These are phyloP conservation scores for Plagodis dolabraria DNA, from an alignment of 2,888 invertebrate species.

Conservation along the genomic window DNA sequence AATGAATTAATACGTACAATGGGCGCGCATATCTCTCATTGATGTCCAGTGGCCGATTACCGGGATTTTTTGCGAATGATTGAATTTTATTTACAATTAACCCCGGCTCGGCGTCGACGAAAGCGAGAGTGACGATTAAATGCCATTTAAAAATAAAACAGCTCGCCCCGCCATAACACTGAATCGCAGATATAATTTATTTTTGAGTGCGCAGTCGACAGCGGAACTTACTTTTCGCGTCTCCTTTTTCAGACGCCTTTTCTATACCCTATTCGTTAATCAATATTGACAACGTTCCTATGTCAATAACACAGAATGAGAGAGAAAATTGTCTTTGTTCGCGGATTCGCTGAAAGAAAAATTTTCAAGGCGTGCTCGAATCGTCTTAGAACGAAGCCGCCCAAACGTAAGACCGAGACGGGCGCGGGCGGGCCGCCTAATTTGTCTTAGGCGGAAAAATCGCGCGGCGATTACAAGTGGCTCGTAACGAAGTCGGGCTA, in stretches of 20 bases:
- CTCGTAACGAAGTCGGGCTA: conserved; percentile 82
- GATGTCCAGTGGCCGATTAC: conserved; percentile 76
- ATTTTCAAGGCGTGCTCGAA: conserved; percentile 58
- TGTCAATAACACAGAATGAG: conserved; percentile 11
- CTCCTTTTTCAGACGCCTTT: not conserved
- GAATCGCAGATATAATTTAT: conserved; percentile 58
- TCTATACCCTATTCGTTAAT: not conserved
- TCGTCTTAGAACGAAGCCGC: conserved; percentile 74
- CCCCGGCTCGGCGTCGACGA: conserved; percentile 69
- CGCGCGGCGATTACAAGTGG: conserved; percentile 84
- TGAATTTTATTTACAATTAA: conserved; percentile 85
- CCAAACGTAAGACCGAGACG: conserved; percentile 64
- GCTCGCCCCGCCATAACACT: conserved; percentile 68
- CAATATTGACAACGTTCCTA: conserved; percentile 4
- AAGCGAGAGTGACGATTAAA: conserved; percentile 83
- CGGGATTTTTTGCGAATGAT: conserved; percentile 81
- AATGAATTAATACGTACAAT: conserved; percentile 53
- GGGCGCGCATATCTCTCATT: conserved; percentile 68
- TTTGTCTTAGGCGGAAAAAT: conserved; percentile 85
- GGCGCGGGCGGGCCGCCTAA: conserved; percentile 76
- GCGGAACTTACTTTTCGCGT: not conserved
- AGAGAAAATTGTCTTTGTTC: conserved; percentile 6
- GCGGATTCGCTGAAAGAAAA: conserved; percentile 36
- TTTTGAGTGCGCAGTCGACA: conserved; percentile 31
- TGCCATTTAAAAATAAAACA: conserved; percentile 84